phyloP scores from a whole-genome alignment of 2,888 invertebrate genomes.

The Luperina testacea region DNA sequence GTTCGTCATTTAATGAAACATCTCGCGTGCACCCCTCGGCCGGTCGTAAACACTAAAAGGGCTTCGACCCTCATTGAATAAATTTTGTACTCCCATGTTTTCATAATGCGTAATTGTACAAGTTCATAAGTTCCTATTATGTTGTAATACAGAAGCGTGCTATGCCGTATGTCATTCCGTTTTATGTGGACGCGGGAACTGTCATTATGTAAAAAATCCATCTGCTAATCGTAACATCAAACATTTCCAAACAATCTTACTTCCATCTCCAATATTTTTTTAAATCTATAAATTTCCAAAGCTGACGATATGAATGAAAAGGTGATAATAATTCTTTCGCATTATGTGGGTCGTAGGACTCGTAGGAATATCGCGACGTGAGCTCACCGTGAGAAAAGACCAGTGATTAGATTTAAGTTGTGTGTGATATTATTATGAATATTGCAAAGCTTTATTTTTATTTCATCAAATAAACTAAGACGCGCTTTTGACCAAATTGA shows the following conservation, averaged over 20 bases:
- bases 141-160: slow-evolving; percentile 9
- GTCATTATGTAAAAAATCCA: neutral
- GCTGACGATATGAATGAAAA: neutral
- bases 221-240: neutral
- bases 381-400: neutral
- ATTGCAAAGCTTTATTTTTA: slow-evolving; percentile 31
- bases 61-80: neutral
- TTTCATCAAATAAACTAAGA: slow-evolving; percentile 22
- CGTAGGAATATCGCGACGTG: slow-evolving; percentile 3
- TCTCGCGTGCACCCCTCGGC: neutral
- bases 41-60: neutral
- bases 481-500: slow-evolving; percentile 53
- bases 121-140: slow-evolving; percentile 19
- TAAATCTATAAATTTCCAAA: neutral
- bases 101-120: slow-evolving; percentile 12
- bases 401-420: slow-evolving; percentile 14
- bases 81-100: neutral
- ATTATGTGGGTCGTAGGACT: neutral
- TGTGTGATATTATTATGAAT: slow-evolving; percentile 24
- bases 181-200: neutral
- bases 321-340: slow-evolving; percentile 2
- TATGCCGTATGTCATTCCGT: neutral
- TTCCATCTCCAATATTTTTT: neutral
- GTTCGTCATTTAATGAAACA: neutral
- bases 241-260: neutral